A percentile compares a stretch with the other conserved stretches of the same genome.
Conservation (phyloP, 2,888 invertebrate species). For the Melanchra persicariae region DNA sequence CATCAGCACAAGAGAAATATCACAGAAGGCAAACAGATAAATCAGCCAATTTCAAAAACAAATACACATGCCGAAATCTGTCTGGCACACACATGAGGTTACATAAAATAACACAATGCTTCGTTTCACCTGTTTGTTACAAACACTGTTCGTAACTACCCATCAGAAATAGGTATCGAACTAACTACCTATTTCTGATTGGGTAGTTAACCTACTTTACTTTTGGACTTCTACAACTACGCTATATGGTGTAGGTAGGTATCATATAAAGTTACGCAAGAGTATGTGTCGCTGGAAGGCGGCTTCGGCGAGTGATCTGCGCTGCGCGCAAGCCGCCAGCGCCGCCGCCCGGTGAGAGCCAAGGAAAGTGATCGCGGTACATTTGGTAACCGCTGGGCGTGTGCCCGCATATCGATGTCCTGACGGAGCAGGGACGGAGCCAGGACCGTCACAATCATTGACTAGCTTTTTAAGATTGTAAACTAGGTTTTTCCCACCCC, state of each 20-base stretch:
- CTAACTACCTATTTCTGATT: background rate
- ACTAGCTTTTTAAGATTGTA: background rate
- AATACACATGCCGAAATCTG: background rate
- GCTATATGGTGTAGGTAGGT: background rate
- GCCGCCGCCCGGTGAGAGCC: constrained; percentile 78
- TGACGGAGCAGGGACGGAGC: constrained; percentile 70
- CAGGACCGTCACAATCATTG: background rate
- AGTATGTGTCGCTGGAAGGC: constrained; percentile 39
- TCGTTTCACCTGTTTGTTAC: background rate
- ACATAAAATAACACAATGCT: background rate
- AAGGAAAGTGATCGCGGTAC: constrained; percentile 85
- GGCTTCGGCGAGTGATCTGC: constrained; percentile 52
- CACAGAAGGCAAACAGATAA: constrained; percentile 23
- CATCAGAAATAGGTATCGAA: no score
- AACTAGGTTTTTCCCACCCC: background rate
- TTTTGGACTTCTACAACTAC: constrained; percentile 37
- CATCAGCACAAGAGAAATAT: background rate
- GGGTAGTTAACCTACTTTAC: background rate
- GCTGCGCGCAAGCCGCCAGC: constrained; percentile 33
- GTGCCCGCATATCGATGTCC: constrained; percentile 74
- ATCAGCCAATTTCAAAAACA: background rate
- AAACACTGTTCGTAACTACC: no score
- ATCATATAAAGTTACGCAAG: constrained; percentile 59
- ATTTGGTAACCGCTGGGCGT: constrained; percentile 81
- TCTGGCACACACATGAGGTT: background rate